phyloP scores from a whole-genome alignment of 2,888 invertebrate species.

The Horisme vitalbata region DNA sequence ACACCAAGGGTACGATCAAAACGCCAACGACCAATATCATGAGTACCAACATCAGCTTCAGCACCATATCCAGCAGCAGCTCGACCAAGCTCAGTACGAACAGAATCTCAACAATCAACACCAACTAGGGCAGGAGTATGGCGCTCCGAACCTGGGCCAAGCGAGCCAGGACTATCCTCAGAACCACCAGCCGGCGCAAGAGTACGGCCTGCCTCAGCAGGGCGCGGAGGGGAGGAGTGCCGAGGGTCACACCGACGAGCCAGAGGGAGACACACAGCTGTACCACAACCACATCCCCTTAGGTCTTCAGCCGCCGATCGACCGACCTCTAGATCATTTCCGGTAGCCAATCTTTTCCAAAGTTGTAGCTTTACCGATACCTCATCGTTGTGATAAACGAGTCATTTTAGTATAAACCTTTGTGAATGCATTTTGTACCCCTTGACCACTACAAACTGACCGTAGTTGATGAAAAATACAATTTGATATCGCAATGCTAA shows the following conservation, averaged over 20 bases:
- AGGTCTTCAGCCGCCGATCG: slow-evolving; percentile 70
- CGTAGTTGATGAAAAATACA: no score
- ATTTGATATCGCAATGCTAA: no score
- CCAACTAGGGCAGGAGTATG: slow-evolving; percentile 39
- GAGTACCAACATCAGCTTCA: slow-evolving; percentile 66
- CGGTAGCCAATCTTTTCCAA: slow-evolving; percentile 43
- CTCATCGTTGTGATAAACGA: slow-evolving; percentile 44
- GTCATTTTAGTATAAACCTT: slow-evolving; percentile 18
- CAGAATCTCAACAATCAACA: slow-evolving; percentile 51
- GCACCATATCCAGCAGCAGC: slow-evolving; percentile 68
- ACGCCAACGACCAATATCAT: slow-evolving; percentile 57
- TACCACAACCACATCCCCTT: slow-evolving; percentile 75
- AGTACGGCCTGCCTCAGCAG: slow-evolving; percentile 60
- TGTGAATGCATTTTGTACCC: neutral
- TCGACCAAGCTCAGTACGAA: slow-evolving; percentile 62
- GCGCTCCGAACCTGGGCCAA: slow-evolving; percentile 32
- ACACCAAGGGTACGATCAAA: slow-evolving; percentile 69
- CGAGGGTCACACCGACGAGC: slow-evolving; percentile 40
- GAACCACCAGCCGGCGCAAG: slow-evolving; percentile 45
- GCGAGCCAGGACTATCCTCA: slow-evolving; percentile 42
- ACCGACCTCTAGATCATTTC: slow-evolving; percentile 73
- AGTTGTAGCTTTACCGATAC: slow-evolving; percentile 22
- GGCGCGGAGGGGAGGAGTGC: slow-evolving; percentile 69
- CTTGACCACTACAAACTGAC: neutral
- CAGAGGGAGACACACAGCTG: slow-evolving; percentile 43